Evolutionary conservation across 1,140 invertebrate species (phyloP).

Genomic region (Bathynomus jamesi): DNA sequence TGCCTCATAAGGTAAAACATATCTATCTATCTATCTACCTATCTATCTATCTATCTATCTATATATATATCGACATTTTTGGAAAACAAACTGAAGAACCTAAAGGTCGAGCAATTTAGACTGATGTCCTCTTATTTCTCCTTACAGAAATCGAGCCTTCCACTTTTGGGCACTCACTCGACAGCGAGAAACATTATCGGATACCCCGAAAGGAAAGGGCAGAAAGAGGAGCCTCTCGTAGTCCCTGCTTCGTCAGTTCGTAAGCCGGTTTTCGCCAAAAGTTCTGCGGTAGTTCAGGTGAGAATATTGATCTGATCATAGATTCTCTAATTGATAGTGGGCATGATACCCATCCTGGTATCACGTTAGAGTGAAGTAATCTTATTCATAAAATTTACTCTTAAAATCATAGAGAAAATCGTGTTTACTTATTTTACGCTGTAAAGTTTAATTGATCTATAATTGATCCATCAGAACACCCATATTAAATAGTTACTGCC

Average conservation of each 20-base stretch:
- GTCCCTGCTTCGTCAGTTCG: slow-evolving; percentile 33
- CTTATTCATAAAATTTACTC: no score
- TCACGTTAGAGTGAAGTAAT: no score
- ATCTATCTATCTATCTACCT: not conserved
- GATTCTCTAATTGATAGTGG: no score
- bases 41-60: not conserved
- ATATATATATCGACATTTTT: not conserved
- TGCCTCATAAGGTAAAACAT: slow-evolving; percentile 15
- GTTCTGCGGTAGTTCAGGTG: no score
- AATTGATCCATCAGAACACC: no score
- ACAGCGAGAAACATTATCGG: not conserved
- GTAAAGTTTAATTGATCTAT: no score
- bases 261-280: slow-evolving; percentile 26
- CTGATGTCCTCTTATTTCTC: not conserved
- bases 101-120: not conserved
- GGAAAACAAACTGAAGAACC: no score
- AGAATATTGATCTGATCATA: no score
- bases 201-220: slow-evolving; percentile 14
- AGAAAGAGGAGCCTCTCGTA: slow-evolving; percentile 34
- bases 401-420: no score
- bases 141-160: not conserved
- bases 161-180: not conserved
- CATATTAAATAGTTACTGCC: no score
- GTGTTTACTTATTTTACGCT: no score
- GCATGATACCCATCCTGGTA: no score